Evolutionary conservation across 2,797 vertebrate genomes (phyloP), one percentile per base, ranked within the genome.

Genomic region (Ambastaia sidthimunki): DNA sequence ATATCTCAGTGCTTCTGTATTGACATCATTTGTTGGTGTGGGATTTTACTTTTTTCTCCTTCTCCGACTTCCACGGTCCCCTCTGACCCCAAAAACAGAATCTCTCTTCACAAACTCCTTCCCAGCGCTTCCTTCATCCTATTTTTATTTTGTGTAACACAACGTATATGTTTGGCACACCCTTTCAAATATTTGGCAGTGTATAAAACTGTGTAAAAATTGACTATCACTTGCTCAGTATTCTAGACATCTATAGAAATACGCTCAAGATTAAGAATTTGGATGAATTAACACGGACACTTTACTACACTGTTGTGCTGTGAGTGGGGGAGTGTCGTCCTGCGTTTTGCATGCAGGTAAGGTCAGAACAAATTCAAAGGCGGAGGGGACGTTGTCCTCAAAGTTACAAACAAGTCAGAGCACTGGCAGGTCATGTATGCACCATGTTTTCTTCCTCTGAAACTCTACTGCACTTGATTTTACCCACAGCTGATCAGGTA

Each of bases 201-300:
- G 81, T 83, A 86, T 76, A 83, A 84, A 86, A 84, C 78, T 12
- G 73, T 82, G 82, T 81, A 84, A 81, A 83, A 86, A 84, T 78
- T 34, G 77, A 65, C 78, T 37, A 72, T 63, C 78, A 68, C 57
- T 65, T 71, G 60, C n/a, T 37, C 37, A 59, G 71, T 81, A 81
- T 63, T 71, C 81, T 79, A 84, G 63, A 84, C 76, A 83, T 37
- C 82, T 82, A 82, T 77, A 80, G 77, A 80, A 84, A 86, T 84
- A 72, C 65, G 23, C 50, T 78, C 34, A 23, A 78, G 66, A 76
- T 80, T 73, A 62, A 41, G 62, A 74, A 77, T 77, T 80, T 66
- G 15, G 10, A 79, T 71, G 80, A 47, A 54, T 71, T 60, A 28
- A 68, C 67, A 62, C 2, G 23, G 59, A 66, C 68, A 50, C 83